phyloP scores from a whole-genome alignment of 2,113 vertebrate genomes.

The Setophaga coronata region DNA sequence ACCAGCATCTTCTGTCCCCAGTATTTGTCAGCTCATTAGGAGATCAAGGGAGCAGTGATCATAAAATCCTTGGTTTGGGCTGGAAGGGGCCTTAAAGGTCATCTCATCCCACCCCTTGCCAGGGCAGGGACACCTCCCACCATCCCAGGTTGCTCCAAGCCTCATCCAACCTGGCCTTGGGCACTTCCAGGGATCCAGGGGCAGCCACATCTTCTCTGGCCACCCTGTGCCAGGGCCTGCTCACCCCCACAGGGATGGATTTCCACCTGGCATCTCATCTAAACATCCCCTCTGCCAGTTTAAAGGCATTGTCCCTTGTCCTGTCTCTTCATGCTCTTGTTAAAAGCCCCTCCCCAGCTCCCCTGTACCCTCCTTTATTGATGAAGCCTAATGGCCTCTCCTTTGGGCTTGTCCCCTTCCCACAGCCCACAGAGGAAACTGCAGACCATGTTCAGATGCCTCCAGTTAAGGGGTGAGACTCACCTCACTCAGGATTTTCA shows the following conservation, averaged over 20 bases:
- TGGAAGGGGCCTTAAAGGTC: neutral
- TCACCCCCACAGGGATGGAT: neutral
- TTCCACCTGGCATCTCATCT: neutral
- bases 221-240: neutral
- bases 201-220: neutral
- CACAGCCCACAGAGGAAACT: neutral
- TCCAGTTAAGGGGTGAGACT: neutral
- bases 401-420: neutral
- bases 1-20: neutral
- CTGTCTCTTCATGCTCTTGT: neutral
- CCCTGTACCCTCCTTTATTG: neutral
- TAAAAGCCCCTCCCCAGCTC: neutral
- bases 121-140: neutral
- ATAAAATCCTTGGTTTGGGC: neutral
- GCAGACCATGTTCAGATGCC: neutral
- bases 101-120: neutral
- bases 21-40: neutral
- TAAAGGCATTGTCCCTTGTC: neutral
- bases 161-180: rapidly evolving
- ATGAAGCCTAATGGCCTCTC: neutral
- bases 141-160: rapidly evolving
- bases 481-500: neutral
- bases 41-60: neutral
- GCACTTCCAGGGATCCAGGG: neutral
- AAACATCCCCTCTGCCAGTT: neutral